Evolutionary conservation across 1,140 invertebrate genomes (phyloP), one percentile per base, ranked within the genome.

Genomic region (Papilio aristodemus): DNA sequence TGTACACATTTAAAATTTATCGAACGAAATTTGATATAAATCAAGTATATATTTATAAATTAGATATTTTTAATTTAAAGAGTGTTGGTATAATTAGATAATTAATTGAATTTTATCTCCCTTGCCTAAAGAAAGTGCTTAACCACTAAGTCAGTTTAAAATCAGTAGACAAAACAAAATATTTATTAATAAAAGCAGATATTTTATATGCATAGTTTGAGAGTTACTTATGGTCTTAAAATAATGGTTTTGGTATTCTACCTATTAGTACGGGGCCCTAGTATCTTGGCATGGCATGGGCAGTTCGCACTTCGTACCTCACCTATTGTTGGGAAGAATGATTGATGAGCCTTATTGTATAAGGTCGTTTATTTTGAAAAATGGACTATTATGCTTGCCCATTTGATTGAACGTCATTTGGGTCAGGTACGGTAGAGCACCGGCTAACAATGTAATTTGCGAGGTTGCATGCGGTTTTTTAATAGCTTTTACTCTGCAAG

Each of bases 331-430:
- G 57, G 22, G 78, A 76, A 76, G 72, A 69, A 79, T 87, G 85
- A 87, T 89, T 86, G 86, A 89, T 89, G 83, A 76, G 67, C 50
- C 73, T 85, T 79, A 81, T 85, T 83, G 79, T 77, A 66, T 73
- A n/a, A 80, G 81, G 76, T 78, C 79, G 75, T 83, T 81, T 79
- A 69, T 70, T 80, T 83, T 86, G 80, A 87, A 83, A 84, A 87
- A 84, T 84, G 78, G 75, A 76, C 71, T 46, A 41, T 50, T 77
- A 70, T 79, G 80, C 79, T 85, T 81, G 77, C 71, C 75, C 76
- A 77, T 75, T 78, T 83, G 77, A 81, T 86, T 84, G 78, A 73
- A 69, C 73, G 82, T 76, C 73, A 80, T 84, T 83, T 70, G 71
- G 76, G 76, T 76, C 77, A 76, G 71, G 64, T 76, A 66, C 38